Conservation (phyloP, 2,113 vertebrate species). For the Hystrix brachyura region DNA sequence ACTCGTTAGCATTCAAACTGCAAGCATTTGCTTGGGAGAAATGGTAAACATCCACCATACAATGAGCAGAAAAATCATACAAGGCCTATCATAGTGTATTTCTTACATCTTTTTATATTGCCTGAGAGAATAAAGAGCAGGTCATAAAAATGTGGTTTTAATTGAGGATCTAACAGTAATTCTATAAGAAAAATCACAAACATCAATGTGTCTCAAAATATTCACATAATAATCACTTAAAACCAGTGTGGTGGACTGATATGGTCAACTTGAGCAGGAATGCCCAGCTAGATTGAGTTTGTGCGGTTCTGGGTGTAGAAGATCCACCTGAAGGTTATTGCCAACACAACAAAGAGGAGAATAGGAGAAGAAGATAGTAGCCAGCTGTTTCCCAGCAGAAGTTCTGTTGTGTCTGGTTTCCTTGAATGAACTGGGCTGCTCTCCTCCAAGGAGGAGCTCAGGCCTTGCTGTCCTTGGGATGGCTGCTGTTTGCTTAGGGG, state of each 20-base stretch:
- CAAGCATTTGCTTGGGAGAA: constrained; percentile 70
- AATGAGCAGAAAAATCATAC: constrained; percentile 66
- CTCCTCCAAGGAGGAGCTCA: too few relatives aligned
- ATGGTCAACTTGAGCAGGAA: too few relatives aligned
- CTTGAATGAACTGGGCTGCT: too few relatives aligned
- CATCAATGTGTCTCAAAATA: constrained; percentile 41
- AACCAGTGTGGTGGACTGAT: neutral
- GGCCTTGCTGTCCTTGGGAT: too few relatives aligned
- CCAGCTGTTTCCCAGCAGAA: too few relatives aligned
- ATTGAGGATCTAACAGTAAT: constrained; percentile 56
- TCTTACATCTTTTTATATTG: constrained; percentile 48
- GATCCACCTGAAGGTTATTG: too few relatives aligned
- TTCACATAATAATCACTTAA: constrained; percentile 10
- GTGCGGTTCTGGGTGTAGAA: too few relatives aligned
- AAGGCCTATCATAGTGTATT: constrained; percentile 45
- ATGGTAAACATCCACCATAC: constrained; percentile 52
- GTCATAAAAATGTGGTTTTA: constrained; percentile 62
- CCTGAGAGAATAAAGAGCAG: constrained; percentile 59
- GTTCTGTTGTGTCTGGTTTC: too few relatives aligned
- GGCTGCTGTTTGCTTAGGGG: too few relatives aligned
- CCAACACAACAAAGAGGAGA: too few relatives aligned
- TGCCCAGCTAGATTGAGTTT: too few relatives aligned
- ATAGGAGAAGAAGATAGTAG: too few relatives aligned
- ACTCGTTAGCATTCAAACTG: constrained; percentile 74
- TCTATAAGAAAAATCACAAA: constrained; percentile 45